Conservation (phyloP, 2,888 invertebrate species). For the Pollenia amentaria region DNA sequence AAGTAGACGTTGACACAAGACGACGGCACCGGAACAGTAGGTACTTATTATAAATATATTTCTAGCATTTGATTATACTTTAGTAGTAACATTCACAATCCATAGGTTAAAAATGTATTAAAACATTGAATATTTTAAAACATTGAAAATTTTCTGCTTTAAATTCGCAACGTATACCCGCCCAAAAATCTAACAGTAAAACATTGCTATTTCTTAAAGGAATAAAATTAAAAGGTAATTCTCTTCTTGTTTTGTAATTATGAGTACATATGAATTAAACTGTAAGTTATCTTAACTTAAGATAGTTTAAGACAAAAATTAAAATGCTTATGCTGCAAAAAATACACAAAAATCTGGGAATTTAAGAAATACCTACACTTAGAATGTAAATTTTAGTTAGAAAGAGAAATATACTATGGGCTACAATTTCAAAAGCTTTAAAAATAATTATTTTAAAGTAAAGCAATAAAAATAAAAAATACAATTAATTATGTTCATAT, state of each 20-base stretch:
- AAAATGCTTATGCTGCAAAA: slow-evolving; percentile 63
- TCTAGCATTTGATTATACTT: too few species aligned
- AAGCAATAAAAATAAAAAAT: slow-evolving; percentile 58
- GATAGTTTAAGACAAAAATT: slow-evolving; percentile 52
- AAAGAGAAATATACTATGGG: slow-evolving; percentile 39
- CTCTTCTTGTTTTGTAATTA: slow-evolving; percentile 55
- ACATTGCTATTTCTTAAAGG: slow-evolving; percentile 22
- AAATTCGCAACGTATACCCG: background rate
- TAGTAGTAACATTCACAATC: too few species aligned
- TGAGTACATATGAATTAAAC: slow-evolving; percentile 58
- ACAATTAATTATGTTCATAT: slow-evolving; percentile 58
- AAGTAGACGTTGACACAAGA: too few species aligned
- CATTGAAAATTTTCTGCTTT: too few species aligned
- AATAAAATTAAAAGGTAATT: slow-evolving; percentile 44
- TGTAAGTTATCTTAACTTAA: slow-evolving; percentile 67
- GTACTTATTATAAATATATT: too few species aligned
- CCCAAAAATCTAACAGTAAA: slow-evolving; percentile 4
- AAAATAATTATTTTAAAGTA: slow-evolving; percentile 38
- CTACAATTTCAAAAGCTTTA: slow-evolving; percentile 61
- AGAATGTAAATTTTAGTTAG: slow-evolving; percentile 45
- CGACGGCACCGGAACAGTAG: too few species aligned
- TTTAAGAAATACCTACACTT: slow-evolving; percentile 52
- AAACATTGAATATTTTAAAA: too few species aligned
- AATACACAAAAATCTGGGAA: slow-evolving; percentile 45
- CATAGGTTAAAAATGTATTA: too few species aligned